Evolutionary conservation across 2,113 vertebrate species (phyloP).

Genomic region (Carassius gibelio): DNA sequence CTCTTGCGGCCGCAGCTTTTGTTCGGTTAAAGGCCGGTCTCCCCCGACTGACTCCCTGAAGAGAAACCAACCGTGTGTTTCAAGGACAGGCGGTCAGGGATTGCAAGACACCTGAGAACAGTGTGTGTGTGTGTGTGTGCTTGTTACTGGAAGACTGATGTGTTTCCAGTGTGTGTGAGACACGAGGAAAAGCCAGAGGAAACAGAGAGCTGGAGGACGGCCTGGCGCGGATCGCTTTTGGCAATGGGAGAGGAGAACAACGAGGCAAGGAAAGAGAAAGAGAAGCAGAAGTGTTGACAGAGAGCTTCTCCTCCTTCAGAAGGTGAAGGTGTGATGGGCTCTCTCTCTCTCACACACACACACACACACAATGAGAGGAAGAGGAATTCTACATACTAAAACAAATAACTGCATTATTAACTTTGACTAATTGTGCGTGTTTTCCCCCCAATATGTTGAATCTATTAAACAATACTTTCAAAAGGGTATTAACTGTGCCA

Average conservation of each 20-base stretch:
- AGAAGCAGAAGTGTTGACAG: slow-evolving; percentile 38
- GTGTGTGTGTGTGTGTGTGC: slow-evolving; percentile 9
- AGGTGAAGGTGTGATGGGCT: no score
- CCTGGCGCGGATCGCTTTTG: background rate
- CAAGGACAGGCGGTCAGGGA: background rate
- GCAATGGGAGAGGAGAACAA: background rate
- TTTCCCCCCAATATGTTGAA: background rate
- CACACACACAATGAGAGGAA: background rate
- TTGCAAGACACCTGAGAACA: slow-evolving; percentile 14
- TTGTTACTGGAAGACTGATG: slow-evolving; percentile 43
- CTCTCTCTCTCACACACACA: background rate
- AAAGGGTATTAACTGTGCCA: background rate
- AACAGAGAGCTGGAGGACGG: slow-evolving; percentile 20
- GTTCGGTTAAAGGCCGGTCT: slow-evolving; percentile 55
- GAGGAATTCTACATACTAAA: background rate
- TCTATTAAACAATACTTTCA: background rate
- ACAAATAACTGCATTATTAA: background rate
- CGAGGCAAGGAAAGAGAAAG: background rate
- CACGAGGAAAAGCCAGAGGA: slow-evolving; percentile 36
- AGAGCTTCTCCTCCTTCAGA: slow-evolving; percentile 46
- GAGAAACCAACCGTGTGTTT: slow-evolving; percentile 13
- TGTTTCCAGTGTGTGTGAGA: slow-evolving; percentile 46
- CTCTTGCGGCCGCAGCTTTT: slow-evolving; percentile 63
- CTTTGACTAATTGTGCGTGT: background rate
- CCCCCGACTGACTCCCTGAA: slow-evolving; percentile 41